Evolutionary conservation across 2,113 vertebrate genomes (phyloP).

Genomic region (Tetrax tetrax): DNA sequence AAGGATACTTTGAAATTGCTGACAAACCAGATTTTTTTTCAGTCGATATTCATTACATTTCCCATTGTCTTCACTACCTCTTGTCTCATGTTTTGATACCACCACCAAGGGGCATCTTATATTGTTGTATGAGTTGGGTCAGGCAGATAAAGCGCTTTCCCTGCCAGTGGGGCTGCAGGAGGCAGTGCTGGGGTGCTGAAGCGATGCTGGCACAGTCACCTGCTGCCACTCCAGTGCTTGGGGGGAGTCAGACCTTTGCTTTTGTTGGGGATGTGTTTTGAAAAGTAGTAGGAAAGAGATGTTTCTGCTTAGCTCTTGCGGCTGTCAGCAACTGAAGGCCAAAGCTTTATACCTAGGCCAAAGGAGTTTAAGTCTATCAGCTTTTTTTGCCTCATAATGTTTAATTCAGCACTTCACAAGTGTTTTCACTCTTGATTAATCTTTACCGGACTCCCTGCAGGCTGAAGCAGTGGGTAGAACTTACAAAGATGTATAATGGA

Average conservation of each 20-base stretch:
- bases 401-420: neutral
- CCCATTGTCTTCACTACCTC: neutral
- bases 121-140: neutral
- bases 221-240: neutral
- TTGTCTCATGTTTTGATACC: neutral
- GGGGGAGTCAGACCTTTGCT: neutral
- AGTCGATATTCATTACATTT: neutral
- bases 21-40: neutral
- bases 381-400: neutral
- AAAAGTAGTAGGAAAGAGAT: neutral
- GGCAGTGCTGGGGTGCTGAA: neutral
- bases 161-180: neutral
- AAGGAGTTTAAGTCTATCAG: neutral
- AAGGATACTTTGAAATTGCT: neutral
- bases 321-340: neutral
- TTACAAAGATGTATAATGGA: neutral
- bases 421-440: neutral
- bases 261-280: neutral
- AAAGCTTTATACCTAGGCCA: neutral
- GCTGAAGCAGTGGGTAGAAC: neutral
- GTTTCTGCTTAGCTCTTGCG: neutral
- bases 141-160: constrained; percentile 7
- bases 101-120: neutral
- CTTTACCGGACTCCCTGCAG: neutral
- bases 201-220: neutral